Evolutionary conservation across 2,113 vertebrate genomes (phyloP), one percentile per base, ranked within the genome.

Genomic region (Bufo bufo): DNA sequence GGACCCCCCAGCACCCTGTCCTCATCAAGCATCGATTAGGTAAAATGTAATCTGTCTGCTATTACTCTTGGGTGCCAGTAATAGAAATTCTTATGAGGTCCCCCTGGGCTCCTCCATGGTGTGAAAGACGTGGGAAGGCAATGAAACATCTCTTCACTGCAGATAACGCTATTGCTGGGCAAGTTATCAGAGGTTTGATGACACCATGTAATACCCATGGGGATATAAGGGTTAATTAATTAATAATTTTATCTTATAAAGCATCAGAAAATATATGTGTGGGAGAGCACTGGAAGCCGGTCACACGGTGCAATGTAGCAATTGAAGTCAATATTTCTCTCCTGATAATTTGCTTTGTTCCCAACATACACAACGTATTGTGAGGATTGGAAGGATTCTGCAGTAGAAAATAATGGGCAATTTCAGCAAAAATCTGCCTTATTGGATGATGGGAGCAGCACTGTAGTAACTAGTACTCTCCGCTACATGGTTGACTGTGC

Each of bases 51-150:
- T 93, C 93, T 94, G 92, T 91, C 92, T 90, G 90, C 91, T 89
- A 92, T 94, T 91, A 91, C 91, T 90, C 91, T 87, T 92, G 93
- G 93, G 92, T 93, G 89, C 91, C 91, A 89, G 86, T 90, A 92
- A 92, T 92, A 90, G 90, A 91, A 93, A 92, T 91, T 91, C 90
- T 88, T 89, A 90, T 91, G 89, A 65, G 91, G 89, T 88, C 80
- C 49, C 80, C 5, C 4, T 23, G 87, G 90, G 90, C 90, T 90
- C 93, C 93, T 65, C 91, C 87, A 90, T 91, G 91, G 91, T 93
- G 92, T 92, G 90, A 88, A 90, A 91, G 91, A 93, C 93, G 91
- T 94, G 94, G 93, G 93, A 94, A 94, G 90, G 91, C 91, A 90
- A 92, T 92, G 91, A 90, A 90, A 90, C 89, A 90, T 85, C 91